Percentiles rank a stretch among this genome's conserved stretches.
Evolutionary conservation across 1,140 invertebrate species (phyloP).

Genomic region (Hylyphantes graminicola): DNA sequence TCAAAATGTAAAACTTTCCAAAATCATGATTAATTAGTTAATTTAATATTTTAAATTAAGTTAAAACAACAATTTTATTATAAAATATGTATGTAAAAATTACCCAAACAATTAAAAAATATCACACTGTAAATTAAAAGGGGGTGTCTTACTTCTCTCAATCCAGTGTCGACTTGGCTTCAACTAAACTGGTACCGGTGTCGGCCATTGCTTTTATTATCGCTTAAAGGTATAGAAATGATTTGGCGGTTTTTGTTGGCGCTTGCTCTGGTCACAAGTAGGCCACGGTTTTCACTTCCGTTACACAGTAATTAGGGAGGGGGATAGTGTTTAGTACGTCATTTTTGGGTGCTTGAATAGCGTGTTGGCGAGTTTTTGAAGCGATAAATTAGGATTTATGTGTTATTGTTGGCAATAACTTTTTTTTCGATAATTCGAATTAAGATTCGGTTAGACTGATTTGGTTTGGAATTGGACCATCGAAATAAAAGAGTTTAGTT

Average conservation of each 20-base stretch:
- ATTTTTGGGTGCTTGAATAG: too few relatives aligned
- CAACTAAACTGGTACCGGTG: constrained; percentile 7
- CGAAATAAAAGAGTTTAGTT: too few relatives aligned
- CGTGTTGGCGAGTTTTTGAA: too few relatives aligned
- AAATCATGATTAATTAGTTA: not conserved
- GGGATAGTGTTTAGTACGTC: too few relatives aligned
- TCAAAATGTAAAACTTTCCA: not conserved
- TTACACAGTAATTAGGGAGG: too few relatives aligned
- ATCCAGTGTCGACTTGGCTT: not conserved
- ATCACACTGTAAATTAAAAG: not conserved
- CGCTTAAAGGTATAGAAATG: constrained; percentile 6
- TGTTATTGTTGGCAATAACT: too few relatives aligned
- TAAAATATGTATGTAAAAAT: not conserved
- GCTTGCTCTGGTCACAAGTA: too few relatives aligned
- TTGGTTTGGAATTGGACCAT: too few relatives aligned
- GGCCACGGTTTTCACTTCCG: too few relatives aligned
- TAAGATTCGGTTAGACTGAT: too few relatives aligned
- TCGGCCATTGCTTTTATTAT: constrained; percentile 38
- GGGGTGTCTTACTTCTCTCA: not conserved
- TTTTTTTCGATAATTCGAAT: too few relatives aligned
- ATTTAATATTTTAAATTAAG: not conserved
- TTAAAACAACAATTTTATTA: not conserved
- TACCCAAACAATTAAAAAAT: not conserved
- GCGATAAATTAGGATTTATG: too few relatives aligned
- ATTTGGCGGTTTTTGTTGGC: constrained; percentile 7